Base-by-base conservation (phyloP, 2,888 invertebrate species). In the Lasioglossum calceatum region DNA sequence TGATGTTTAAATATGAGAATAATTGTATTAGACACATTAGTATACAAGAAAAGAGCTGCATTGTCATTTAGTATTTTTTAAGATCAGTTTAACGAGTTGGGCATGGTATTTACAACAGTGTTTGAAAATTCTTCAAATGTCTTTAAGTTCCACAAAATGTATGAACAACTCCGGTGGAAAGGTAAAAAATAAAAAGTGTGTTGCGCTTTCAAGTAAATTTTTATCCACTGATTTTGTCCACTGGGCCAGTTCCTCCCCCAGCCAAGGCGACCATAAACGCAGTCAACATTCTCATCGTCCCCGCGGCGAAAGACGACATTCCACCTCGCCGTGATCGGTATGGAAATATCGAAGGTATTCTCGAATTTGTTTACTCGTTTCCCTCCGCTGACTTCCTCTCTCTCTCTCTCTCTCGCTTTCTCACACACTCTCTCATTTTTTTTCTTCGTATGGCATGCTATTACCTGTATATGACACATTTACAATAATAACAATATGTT, bases 281-380 rank as follows among this genome's bases (percentile, higher is more conserved):
- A 78, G 77, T 81, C 77, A 82, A 78, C 82, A 71, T 42, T 84
- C 42, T 64, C 78, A 77, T 83, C 87, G 78, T 83, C 81, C 82
- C 81, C 81, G 77, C 70, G 87, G 87, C 79, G 82, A 88, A 87
- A 90, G 81, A 89, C 88, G 91, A 92, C 91, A 92, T 92, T 93
- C 93, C 94, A 93, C 93, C 91, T 92, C 92, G 92, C 92, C 93
- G 92, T 92, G 89, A 89, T 93, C 91, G 93, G 93, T 92, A 94
- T 92, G 77, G 97, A 95, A 93, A 93, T 93, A 94, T 95, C 94
- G 91, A 93, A 94, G 92, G 91, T 81, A 77, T 92, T 93, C 88
- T 90, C 92, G 89, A 92, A 92, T 92, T 39, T 39, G 27, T 80
- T 80, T 70, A 76, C 78, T 77, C 81, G 67, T 80, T 71, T 79